These are phyloP conservation scores for Siniperca chuatsi DNA, from an alignment of 2,113 vertebrate species.

Conservation along the genomic window DNA sequence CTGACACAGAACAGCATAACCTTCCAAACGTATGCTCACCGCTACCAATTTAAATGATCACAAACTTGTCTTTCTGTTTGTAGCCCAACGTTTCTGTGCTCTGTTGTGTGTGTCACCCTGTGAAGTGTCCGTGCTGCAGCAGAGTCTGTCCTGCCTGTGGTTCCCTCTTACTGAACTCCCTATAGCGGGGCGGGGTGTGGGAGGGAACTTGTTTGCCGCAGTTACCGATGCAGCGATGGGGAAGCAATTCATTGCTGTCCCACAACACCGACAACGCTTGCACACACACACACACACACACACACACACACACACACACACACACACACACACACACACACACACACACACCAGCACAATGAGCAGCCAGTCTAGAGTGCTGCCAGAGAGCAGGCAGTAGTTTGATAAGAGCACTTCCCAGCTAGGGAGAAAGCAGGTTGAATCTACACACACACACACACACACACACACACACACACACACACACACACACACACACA, in stretches of 20 bases:
- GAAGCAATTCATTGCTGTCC: slow-evolving; percentile 83
- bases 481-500: not conserved
- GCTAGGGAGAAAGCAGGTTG: slow-evolving; percentile 34
- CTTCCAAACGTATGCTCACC: not conserved
- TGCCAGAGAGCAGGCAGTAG: slow-evolving; percentile 50
- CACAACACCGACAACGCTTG: slow-evolving; percentile 63
- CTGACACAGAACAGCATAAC: not conserved
- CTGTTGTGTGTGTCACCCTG: slow-evolving; percentile 20
- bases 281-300: slow-evolving; percentile 7
- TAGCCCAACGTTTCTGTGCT: not conserved
- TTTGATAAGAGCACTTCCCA: slow-evolving; percentile 57
- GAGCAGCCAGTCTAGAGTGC: slow-evolving; percentile 56
- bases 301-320: slow-evolving; percentile 20
- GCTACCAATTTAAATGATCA: not conserved
- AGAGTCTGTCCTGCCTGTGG: slow-evolving; percentile 36
- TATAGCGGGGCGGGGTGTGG: slow-evolving; percentile 61
- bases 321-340: slow-evolving; percentile 27
- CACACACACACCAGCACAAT: slow-evolving; percentile 42
- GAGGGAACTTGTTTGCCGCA: slow-evolving; percentile 81
- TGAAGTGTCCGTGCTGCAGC: slow-evolving; percentile 58
- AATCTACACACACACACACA: slow-evolving; percentile 39
- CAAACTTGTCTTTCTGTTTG: not conserved
- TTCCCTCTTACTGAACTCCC: slow-evolving; percentile 77
- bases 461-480: slow-evolving; percentile 38
- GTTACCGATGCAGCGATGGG: slow-evolving; percentile 80